Percentiles rank a stretch among this genome's conserved stretches.
Evolutionary conservation across 2,888 invertebrate genomes (phyloP).

Genomic region (Tipula lateralis): DNA sequence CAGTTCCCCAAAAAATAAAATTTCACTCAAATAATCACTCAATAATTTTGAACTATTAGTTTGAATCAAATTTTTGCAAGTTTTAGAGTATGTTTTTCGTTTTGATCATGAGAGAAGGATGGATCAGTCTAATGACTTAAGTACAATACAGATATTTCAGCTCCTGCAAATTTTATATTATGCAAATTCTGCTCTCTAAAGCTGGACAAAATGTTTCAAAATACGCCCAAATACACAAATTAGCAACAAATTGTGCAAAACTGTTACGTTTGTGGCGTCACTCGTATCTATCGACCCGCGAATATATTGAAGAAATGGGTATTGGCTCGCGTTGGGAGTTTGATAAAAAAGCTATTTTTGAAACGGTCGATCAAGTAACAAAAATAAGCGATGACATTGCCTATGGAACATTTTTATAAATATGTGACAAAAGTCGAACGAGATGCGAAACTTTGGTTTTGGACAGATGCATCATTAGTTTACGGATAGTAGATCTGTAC

Average conservation of each 20-base stretch:
- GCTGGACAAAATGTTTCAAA: constrained; percentile 73
- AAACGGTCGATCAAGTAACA: constrained; percentile 78
- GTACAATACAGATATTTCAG: too few relatives aligned
- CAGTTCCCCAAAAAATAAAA: too few relatives aligned
- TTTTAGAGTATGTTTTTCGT: too few relatives aligned
- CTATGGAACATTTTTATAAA: constrained; percentile 70
- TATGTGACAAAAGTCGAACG: constrained; percentile 70
- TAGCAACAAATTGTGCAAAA: constrained; percentile 46
- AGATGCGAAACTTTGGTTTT: constrained; percentile 80
- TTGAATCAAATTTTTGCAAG: too few relatives aligned
- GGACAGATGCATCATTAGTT: constrained; percentile 75
- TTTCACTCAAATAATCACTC: too few relatives aligned
- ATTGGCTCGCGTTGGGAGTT: constrained; percentile 90
- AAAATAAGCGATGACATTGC: constrained; percentile 73
- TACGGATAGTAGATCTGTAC: constrained; percentile 57
- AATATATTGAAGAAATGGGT: constrained; percentile 79
- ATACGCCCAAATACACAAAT: constrained; percentile 44
- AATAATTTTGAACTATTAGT: too few relatives aligned
- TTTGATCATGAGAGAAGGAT: too few relatives aligned
- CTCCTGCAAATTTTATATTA: too few relatives aligned
- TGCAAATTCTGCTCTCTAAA: too few relatives aligned
- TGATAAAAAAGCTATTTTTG: constrained; percentile 74
- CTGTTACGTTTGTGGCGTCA: constrained; percentile 50
- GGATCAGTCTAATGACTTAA: too few relatives aligned
- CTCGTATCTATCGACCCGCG: constrained; percentile 69